Conservation (phyloP, 2,113 vertebrate genomes). For the Corythornis cristatus region DNA sequence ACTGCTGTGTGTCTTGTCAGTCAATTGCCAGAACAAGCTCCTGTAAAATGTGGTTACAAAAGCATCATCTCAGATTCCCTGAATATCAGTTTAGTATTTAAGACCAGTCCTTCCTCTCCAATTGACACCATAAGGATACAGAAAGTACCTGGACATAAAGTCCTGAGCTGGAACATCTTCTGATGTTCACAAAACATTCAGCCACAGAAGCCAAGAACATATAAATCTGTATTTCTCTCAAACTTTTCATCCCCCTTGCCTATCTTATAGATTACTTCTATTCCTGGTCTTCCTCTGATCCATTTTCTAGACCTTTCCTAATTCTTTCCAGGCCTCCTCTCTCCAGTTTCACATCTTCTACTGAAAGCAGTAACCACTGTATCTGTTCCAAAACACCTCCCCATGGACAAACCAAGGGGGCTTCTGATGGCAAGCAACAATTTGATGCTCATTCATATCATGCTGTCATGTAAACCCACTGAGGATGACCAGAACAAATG, state of each 20-base stretch:
- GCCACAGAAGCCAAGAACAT: background rate
- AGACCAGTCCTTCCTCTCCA: background rate
- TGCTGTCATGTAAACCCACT: background rate
- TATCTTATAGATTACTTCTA: background rate
- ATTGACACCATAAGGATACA: rapidly evolving
- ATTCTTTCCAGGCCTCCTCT: background rate
- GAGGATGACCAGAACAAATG: conserved; percentile 23
- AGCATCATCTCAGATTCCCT: background rate
- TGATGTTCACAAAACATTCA: background rate
- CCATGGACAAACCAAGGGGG: background rate
- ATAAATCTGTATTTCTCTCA: background rate
- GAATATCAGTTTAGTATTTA: background rate
- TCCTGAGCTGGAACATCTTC: background rate
- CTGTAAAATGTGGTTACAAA: background rate
- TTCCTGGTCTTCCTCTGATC: background rate
- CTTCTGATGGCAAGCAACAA: background rate
- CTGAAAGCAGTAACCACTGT: background rate
- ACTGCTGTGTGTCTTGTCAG: rapidly evolving
- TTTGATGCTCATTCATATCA: background rate
- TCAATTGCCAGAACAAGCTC: background rate
- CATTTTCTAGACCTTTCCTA: background rate
- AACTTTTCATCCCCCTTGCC: background rate
- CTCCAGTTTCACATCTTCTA: background rate
- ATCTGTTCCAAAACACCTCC: background rate
- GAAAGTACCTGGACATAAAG: background rate